Base-by-base conservation (phyloP, 1,140 invertebrate species). In the Cyrtorhinus lividipennis region DNA sequence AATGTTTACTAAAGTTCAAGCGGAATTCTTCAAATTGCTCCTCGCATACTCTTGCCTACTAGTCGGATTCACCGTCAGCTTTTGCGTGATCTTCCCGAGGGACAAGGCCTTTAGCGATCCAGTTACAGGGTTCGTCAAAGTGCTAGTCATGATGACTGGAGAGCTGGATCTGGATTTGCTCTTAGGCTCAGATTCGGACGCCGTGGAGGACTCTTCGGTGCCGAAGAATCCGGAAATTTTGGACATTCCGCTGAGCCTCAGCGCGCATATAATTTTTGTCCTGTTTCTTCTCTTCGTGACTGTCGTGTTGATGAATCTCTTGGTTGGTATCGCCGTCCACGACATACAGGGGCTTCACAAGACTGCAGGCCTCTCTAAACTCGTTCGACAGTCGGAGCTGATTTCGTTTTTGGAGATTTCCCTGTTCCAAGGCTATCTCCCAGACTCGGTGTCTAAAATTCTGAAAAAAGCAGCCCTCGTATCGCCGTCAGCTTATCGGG, bases 61-160 rank as follows among this genome's bases (percentile, higher is more conserved):
- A 10, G 85, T 91, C 23, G 88, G 88, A 0, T 92, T 91, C 67
- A 89, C 87, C 1, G 85, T 90, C 23, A 88, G 86, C 71, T 90
- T 92, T 69, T 89, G 86, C 72, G 86, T 90, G 0, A 85, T 91
- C 67, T 90, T 90, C 73, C 87, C 87, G 0, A 81, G 83, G 46
- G 86, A 85, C 1, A 82, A 83, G 8, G 83, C 84, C 0, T 90
- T 91, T 71, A 81, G 84, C 24, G 86, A 86, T 74, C 84, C 85
- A 1, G 82, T 88, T 64, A 83, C 85, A 71, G 84, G 83, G 20
- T 80, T 90, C 38, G 87, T 90, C 30, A 89, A 89, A 2, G 86
- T 90, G 0, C 71, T 91, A 45, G 88, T 89, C 0, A 91, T 92
- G 87, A 92, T 92, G 88, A 90, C 89, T 1, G 89, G 90, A 0